Base-by-base conservation (phyloP, 2,113 vertebrate genomes). In the Ophiodon elongatus region DNA sequence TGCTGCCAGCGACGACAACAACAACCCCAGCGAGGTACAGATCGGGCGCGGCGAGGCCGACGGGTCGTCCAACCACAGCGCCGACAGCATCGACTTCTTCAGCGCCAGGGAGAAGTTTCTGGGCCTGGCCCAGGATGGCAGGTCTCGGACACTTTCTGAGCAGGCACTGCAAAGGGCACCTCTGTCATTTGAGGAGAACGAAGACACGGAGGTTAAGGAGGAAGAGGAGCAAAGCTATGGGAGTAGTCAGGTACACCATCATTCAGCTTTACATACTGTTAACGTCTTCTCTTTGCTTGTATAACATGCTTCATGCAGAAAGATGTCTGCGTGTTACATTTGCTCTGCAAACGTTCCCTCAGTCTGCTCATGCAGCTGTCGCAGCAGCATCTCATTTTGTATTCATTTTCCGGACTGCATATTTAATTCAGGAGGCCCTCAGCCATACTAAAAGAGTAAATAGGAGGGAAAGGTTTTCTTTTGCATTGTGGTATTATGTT, bases 41-140 rank as follows among this genome's bases (percentile, higher is more conserved):
- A 7, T 10, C 0, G 21, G 83, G 72, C 80, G 75, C 1, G 52
- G 87, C 1, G 85, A 88, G 14, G 83, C 90, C 9, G 85, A 93
- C 1, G 84, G 77, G 0, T 95, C 90, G 19, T 91, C 96, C 9
- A 95, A 91, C 79, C 96, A 96, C 85, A 97, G 96, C 80, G 80
- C 94, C 0, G 97, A 99, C 90, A 96, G 97, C 89, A 99, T 99
- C 23, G 95, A 98, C 91, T 99, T 99, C 94, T 96, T 97, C 91
- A 99, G 97, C 0, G 97, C 98, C 84, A 94, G 97, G 54, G 98
- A 97, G 73, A 99, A 98, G 86, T 99, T 99, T 2, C 96, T 97
- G 87, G 97, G 97, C 64, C 93, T 99, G 78, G 96, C 97, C 39
- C 97, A 97, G 86, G 97, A 99, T 80, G 95, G 94, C 56, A 90